A percentile compares a stretch with the other conserved stretches of the same genome.
These are phyloP conservation scores for Actinemys pallida DNA, from an alignment of 2,113 vertebrate genomes.

Conservation along the genomic window DNA sequence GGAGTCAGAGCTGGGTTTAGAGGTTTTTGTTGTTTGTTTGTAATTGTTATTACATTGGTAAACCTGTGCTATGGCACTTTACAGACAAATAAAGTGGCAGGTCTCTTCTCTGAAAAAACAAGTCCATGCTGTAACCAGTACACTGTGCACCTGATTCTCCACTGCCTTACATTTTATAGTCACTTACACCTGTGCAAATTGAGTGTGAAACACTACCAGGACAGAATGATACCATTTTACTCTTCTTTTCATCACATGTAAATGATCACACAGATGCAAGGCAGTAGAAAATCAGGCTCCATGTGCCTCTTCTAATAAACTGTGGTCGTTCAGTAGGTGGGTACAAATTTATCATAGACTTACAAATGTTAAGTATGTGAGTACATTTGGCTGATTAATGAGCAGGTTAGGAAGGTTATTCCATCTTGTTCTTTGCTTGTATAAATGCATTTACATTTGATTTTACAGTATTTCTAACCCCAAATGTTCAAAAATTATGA, in stretches of 20 bases:
- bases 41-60: background rate
- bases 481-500: background rate
- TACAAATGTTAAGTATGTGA: background rate
- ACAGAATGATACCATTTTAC: background rate
- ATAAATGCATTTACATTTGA: background rate
- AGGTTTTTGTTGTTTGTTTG: background rate
- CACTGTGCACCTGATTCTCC: background rate
- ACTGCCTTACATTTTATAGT: background rate
- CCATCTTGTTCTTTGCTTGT: background rate
- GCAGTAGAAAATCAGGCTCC: background rate
- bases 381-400: background rate
- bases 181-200: fast-evolving
- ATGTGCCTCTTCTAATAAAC: background rate
- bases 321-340: background rate
- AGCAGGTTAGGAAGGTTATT: background rate
- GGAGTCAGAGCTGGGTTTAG: background rate
- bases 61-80: background rate
- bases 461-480: background rate
- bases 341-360: background rate
- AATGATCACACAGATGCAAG: background rate
- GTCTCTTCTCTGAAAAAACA: background rate
- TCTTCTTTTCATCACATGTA: background rate
- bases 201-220: background rate
- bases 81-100: background rate
- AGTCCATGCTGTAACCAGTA: background rate